phyloP scores from a whole-genome alignment of 2,888 invertebrate species.

The Cloeon dipterum region DNA sequence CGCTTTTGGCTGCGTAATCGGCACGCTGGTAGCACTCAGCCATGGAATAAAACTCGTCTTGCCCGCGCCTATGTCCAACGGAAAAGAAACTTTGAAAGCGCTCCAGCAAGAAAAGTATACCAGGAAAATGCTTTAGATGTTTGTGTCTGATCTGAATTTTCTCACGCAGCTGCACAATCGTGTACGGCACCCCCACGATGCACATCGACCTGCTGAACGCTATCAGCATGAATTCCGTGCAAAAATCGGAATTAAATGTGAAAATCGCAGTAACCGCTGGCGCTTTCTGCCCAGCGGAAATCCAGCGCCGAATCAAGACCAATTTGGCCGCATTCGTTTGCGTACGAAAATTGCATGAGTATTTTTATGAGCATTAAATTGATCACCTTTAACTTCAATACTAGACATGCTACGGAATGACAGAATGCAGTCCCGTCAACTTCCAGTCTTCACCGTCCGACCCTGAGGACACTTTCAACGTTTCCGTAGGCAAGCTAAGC shows the following conservation, averaged over 20 bases:
- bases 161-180: conserved; percentile 23
- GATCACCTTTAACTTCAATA: too few relatives aligned
- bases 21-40: conserved; percentile 29
- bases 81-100: conserved; percentile 33
- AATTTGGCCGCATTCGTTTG: too few relatives aligned
- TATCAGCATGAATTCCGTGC: neutral
- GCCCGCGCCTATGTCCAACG: conserved; percentile 32
- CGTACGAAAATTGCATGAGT: too few relatives aligned
- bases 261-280: conserved; percentile 44
- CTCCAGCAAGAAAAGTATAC: conserved; percentile 39
- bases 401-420: conserved; percentile 31
- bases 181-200: conserved; percentile 32
- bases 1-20: conserved; percentile 48
- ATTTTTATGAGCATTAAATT: too few relatives aligned
- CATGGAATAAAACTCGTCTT: conserved; percentile 36
- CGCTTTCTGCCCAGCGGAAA: conserved; percentile 37
- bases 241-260: conserved; percentile 15
- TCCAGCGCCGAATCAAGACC: too few relatives aligned
- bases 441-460: conserved; percentile 24
- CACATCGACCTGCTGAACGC: conserved; percentile 23
- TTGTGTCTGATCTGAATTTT: too few relatives aligned
- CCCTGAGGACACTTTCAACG: too few relatives aligned
- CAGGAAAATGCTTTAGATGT: conserved; percentile 11
- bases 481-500: conserved; percentile 24
- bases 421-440: conserved; percentile 31